Percentiles rank a stretch among this genome's conserved stretches.
Evolutionary conservation across 2,113 vertebrate species (phyloP).

Genomic region (Pelodiscus sinensis): DNA sequence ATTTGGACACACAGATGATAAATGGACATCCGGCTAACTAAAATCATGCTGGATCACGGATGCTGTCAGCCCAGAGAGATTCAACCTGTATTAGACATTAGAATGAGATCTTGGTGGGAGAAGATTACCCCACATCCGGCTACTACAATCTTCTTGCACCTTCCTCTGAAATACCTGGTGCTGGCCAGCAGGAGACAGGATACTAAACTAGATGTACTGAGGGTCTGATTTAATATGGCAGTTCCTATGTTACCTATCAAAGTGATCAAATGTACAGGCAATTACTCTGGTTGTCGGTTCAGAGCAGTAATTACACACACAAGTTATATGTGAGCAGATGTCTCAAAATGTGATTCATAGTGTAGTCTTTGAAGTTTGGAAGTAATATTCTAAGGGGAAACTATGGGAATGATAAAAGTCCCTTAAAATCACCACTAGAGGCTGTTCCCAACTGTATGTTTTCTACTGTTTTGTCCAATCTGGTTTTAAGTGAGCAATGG

Average conservation of each 20-base stretch:
- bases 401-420: too few relatives aligned
- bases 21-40: too few relatives aligned
- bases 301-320: not conserved
- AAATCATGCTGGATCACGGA: too few relatives aligned
- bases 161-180: not conserved
- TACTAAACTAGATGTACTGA: not conserved
- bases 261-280: not conserved
- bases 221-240: not conserved
- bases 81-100: not conserved
- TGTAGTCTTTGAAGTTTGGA: too few relatives aligned
- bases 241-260: not conserved
- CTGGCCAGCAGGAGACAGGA: not conserved
- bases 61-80: too few relatives aligned
- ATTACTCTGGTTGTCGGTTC: not conserved
- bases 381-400: too few relatives aligned
- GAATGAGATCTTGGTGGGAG: not conserved
- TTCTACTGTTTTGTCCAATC: not conserved
- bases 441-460: not conserved
- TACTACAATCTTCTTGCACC: not conserved
- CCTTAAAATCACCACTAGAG: not conserved
- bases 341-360: too few relatives aligned
- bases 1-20: too few relatives aligned
- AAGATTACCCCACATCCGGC: not conserved
- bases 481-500: too few relatives aligned
- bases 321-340: not conserved